These are phyloP conservation scores for Listronotus oregonensis DNA, from an alignment of 1,140 invertebrate genomes.

Conservation along the genomic window DNA sequence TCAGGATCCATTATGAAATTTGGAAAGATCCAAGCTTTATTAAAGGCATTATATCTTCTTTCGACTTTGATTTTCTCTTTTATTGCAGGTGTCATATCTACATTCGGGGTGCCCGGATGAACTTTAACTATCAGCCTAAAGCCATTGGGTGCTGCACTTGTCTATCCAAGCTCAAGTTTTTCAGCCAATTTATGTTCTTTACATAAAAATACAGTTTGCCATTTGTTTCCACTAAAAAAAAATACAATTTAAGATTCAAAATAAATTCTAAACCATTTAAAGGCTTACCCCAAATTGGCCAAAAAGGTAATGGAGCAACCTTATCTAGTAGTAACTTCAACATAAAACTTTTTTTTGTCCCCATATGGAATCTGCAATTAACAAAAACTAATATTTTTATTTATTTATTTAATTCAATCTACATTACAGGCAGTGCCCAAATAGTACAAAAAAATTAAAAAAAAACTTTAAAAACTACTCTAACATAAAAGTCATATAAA, in stretches of 20 bases:
- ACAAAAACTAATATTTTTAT: no score
- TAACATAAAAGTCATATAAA: no score
- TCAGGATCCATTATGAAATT: constrained; percentile 81
- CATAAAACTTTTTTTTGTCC: constrained; percentile 70
- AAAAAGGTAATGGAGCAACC: constrained; percentile 67
- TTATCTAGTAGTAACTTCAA: constrained; percentile 64
- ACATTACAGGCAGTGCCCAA: no score
- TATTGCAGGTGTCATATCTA: constrained; percentile 66
- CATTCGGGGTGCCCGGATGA: constrained; percentile 65
- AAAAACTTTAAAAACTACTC: no score
- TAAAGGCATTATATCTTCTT: constrained; percentile 75
- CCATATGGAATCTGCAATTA: constrained; percentile 69
- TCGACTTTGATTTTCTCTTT: constrained; percentile 75
- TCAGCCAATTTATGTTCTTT: constrained; percentile 69
- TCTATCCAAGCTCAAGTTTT: constrained; percentile 65
- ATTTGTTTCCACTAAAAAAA: constrained; percentile 57
- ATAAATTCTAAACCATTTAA: no score
- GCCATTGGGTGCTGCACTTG: constrained; percentile 69
- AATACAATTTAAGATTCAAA: no score
- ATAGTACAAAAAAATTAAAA: no score
- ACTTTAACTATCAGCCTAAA: constrained; percentile 70
- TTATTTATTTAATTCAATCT: no score
- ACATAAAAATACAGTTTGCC: constrained; percentile 71
- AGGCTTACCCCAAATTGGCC: constrained; percentile 63
- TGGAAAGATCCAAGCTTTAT: constrained; percentile 79